Evolutionary conservation across 2,888 invertebrate genomes (phyloP).

Genomic region (Tachystola acroxantha): DNA sequence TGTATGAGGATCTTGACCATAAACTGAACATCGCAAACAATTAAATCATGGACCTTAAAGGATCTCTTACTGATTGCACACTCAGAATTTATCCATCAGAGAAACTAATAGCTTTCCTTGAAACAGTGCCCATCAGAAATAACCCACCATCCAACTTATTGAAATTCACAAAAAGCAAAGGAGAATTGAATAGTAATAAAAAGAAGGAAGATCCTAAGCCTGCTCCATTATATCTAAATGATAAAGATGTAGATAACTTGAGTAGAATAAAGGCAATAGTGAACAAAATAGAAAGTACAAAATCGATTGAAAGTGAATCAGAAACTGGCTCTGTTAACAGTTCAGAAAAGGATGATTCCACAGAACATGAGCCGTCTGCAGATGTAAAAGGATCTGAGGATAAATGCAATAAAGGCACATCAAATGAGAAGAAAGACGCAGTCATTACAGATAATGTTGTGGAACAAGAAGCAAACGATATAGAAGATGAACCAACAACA

Average conservation of each 20-base stretch:
- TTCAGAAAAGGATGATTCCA: conserved; percentile 1
- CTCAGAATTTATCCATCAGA: conserved; percentile 81
- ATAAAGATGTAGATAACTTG: conserved; percentile 42
- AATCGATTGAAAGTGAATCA: conserved; percentile 7
- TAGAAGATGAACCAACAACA: conserved; percentile 15
- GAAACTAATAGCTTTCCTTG: conserved; percentile 74
- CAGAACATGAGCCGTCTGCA: conserved; percentile 6
- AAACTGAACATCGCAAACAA: conserved; percentile 81
- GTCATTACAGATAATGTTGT: background rate
- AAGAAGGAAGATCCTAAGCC: conserved; percentile 19
- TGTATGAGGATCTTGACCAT: conserved; percentile 86
- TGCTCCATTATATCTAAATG: conserved; percentile 30
- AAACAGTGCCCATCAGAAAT: conserved; percentile 58
- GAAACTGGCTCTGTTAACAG: conserved; percentile 1
- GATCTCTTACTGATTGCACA: conserved; percentile 80
- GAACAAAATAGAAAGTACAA: conserved; percentile 7
- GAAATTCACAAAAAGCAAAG: conserved; percentile 29
- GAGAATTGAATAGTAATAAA: conserved; percentile 3
- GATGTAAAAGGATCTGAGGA: conserved; percentile 10
- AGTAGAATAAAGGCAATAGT: conserved; percentile 36
- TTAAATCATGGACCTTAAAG: conserved; percentile 70
- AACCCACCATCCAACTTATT: conserved; percentile 74
- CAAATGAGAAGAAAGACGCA: background rate
- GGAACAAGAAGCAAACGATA: conserved; percentile 10
- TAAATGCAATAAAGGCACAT: too few species aligned